Base-by-base conservation (phyloP, 1,140 invertebrate genomes). In the Nasonia giraulti region DNA sequence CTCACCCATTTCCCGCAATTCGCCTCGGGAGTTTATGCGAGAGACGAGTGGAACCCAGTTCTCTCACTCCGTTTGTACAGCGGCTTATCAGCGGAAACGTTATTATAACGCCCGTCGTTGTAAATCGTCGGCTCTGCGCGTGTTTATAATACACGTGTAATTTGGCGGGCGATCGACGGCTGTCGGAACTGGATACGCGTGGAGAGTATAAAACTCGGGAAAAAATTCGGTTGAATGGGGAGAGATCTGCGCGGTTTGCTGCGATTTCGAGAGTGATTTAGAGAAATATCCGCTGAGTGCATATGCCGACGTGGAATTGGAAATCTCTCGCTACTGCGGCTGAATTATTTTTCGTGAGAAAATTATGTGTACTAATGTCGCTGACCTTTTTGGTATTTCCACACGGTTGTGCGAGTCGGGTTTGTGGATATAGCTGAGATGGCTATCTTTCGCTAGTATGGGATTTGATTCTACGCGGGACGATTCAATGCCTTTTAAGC, bases 311-410 rank as follows among this genome's bases (percentile, higher is more conserved):
- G 27, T 27, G 69, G 69, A 27, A 73, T 73, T 73, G 31, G 27
- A 33, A 73, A 73, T 75, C 66, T 68, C n/a, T 68, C 66, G 33
- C 37, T 37, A 27, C 27, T 37, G 33, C 33, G 27, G 31, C 17
- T 23, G 47, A 78, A 23, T 55, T 23, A 20, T 69, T 68, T 69
- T 69, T 47, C 79, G 62, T 80, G 79, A 27, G 62, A 80, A 80
- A 80, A 80, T 80, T 47, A 80, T 80, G 79, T 23, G 5, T 62
- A 62, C 20, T 80, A 80, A 80, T 80, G 79, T 80, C 66, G 79
- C 37, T 80, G 79, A 71, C 79, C 79, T 71, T 80, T 80, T 80
- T 11, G 37, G 62, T n/a, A 69, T 40, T 47, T 50, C 8, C 73
- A 37, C 37, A 20, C 69, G 69, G 27, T 11, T 37, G 33, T 37